Conservation (phyloP, 2,113 vertebrate genomes). For the Oenanthe oenanthe region DNA sequence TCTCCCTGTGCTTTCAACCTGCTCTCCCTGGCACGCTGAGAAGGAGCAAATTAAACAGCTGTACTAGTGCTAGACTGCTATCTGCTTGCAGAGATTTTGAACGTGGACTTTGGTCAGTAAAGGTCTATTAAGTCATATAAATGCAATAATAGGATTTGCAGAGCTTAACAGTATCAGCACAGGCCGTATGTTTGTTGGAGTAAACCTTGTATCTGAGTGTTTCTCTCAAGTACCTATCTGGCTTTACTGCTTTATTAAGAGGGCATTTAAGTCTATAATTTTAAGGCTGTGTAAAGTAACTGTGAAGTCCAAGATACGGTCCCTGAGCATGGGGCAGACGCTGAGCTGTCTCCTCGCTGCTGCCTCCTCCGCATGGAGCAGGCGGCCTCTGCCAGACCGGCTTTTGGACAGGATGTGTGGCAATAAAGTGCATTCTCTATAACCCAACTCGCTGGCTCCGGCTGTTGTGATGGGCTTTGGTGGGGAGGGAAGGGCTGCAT, state of each 20-base stretch:
- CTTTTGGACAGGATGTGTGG: neutral
- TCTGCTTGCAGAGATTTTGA: neutral
- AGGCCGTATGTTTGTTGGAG: neutral
- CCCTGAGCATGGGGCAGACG: accelerated
- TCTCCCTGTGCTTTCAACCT: neutral
- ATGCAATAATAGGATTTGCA: neutral
- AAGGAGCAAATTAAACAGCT: neutral
- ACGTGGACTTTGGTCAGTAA: conserved; percentile 30
- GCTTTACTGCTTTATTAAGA: neutral
- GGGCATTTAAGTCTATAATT: neutral
- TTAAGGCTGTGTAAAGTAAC: conserved; percentile 40
- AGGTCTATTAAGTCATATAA: conserved; percentile 25
- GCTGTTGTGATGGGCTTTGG: neutral
- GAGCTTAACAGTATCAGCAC: conserved; percentile 22
- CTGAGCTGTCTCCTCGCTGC: neutral
- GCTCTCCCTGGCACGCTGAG: neutral
- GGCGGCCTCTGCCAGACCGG: accelerated
- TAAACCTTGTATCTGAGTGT: neutral
- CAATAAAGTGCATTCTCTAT: conserved; percentile 46
- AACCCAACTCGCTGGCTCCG: neutral
- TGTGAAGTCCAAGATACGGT: conserved; percentile 18
- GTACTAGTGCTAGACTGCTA: neutral
- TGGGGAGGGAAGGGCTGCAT: neutral
- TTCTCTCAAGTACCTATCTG: neutral
- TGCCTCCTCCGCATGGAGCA: neutral